Conservation (phyloP, 2,797 vertebrate species). For the Spinus pinus region DNA sequence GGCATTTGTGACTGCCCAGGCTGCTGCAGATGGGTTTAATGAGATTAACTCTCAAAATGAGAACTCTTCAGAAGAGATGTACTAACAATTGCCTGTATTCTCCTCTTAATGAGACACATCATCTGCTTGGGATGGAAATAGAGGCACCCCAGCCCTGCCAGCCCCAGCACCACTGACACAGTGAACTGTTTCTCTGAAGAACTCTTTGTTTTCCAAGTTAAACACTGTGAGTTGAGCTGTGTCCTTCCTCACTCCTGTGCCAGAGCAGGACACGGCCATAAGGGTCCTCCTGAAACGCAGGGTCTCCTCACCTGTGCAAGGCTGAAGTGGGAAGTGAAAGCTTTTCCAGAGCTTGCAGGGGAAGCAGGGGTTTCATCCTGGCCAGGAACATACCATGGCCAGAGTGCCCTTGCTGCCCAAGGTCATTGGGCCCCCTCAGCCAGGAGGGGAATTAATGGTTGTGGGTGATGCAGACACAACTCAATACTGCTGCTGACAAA, state of each 20-base stretch:
- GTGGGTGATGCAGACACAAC: background rate
- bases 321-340: background rate
- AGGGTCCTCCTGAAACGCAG: rapidly evolving
- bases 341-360: background rate
- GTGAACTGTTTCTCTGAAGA: background rate
- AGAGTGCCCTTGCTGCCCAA: background rate
- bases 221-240: rapidly evolving
- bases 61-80: background rate
- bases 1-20: background rate
- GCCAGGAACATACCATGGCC: background rate
- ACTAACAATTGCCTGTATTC: background rate
- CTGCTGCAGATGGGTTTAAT: background rate
- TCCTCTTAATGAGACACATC: background rate
- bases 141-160: background rate
- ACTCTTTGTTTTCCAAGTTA: background rate
- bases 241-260: background rate
- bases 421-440: background rate
- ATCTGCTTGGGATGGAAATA: background rate
- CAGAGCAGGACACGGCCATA: background rate
- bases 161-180: background rate
- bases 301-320: background rate
- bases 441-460: background rate
- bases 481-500: background rate
- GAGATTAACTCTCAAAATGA: background rate
- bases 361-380: background rate